These are phyloP conservation scores for Ariopsis seemanni DNA, from an alignment of 2,113 vertebrate species.

Conservation along the genomic window DNA sequence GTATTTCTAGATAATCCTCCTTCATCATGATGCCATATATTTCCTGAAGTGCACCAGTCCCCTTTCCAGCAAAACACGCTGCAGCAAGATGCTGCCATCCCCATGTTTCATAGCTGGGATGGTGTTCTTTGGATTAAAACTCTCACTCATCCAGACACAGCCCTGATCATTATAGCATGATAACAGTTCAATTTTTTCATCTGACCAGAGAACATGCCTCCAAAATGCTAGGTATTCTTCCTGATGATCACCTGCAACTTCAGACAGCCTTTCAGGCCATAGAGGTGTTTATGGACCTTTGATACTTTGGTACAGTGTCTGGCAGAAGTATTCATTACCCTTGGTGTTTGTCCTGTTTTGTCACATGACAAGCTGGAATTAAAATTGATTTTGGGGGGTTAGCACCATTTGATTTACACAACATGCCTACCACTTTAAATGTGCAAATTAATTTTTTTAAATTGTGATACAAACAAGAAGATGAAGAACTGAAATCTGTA, in stretches of 20 bases:
- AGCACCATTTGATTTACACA: no score
- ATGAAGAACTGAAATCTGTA: no score
- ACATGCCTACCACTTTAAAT: no score
- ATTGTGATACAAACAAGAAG: no score
- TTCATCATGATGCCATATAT: background rate
- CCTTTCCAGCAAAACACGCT: background rate
- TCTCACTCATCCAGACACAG: background rate
- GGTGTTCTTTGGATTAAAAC: background rate
- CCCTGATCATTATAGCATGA: background rate
- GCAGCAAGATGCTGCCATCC: background rate
- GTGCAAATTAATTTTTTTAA: no score
- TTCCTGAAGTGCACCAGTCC: no score
- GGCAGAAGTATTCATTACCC: no score
- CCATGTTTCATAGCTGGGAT: background rate
- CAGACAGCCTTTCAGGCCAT: background rate
- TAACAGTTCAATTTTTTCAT: background rate
- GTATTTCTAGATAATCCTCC: background rate
- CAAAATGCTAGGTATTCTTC: background rate
- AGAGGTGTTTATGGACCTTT: no score
- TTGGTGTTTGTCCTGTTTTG: no score
- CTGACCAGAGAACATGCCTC: background rate
- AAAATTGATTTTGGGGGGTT: no score
- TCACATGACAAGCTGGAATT: no score
- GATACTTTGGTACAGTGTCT: no score
- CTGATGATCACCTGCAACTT: background rate